Base-by-base conservation (phyloP, 1,140 invertebrate species). In the Sminthurinus signatus region DNA sequence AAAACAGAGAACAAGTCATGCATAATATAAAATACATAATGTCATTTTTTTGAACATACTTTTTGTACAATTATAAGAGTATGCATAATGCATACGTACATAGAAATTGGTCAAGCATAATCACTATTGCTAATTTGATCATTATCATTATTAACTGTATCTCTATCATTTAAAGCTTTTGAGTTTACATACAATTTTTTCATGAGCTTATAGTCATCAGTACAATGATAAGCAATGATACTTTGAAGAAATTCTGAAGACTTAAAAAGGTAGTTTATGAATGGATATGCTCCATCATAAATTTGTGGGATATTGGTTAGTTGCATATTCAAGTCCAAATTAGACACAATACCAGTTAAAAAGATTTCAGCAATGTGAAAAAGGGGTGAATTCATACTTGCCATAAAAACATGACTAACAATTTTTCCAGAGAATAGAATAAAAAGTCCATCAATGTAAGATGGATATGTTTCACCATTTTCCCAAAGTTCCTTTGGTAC, bases 291-390 rank as follows among this genome's bases (percentile, higher is more conserved):
- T 23, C 15, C 52, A 19, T 55, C 52, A 19, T 55, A 55, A 8
- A 55, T 23, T 10, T 55, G 12, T 29, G 52, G 52, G 12, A 44
- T 27, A 15, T 64, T n/a, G n/a, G 2, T 31, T 2, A 62, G 43
- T 48, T 61, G 50, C 4, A 60, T n/a, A 3, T 55, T 36, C 3
- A 66, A 36, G 25, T 4, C 5, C n/a, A 31, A 2, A 15, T 17
- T 48, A 28, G 23, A 51, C 1, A 67, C 61, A n/a, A 67, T 51
- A 2, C 89, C 91, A 8, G 90, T 93, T n/a, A 93, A 82, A 74
- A 86, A 94, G 44, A 93, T 85, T 73, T 93, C 91, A 74, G 93
- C 91, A 19, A 91, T 74, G 73, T 90, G 86, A 64, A 91, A 82
- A 29, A 89, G 77, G 4, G 83, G 82, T 5, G 84, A 86, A 48